phyloP scores from a whole-genome alignment of 2,113 vertebrate species.

The Lonchura striata region DNA sequence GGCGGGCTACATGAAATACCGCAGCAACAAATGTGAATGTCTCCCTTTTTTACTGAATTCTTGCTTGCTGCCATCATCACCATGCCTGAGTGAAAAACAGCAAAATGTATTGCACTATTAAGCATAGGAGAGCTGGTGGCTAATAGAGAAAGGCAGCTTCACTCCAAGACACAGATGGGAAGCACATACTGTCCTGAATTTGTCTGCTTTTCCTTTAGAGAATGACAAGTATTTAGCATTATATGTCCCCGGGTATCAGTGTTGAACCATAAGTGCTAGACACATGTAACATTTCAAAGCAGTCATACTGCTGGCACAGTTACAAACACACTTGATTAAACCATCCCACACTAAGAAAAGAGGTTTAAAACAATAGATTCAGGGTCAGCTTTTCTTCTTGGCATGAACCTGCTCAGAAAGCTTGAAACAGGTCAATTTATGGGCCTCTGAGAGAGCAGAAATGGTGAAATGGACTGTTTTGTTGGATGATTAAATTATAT shows the following conservation, averaged over 20 bases:
- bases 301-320: background rate
- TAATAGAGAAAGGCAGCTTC: background rate
- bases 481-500: background rate
- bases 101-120: background rate
- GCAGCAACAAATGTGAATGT: background rate
- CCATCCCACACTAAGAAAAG: background rate
- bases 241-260: background rate
- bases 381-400: background rate
- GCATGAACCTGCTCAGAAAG: background rate
- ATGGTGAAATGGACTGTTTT: background rate
- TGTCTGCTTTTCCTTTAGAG: conserved; percentile 3
- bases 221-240: conserved; percentile 12
- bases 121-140: background rate
- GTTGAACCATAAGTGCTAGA: background rate
- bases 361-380: background rate
- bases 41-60: background rate
- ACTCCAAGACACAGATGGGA: conserved; percentile 16
- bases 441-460: background rate
- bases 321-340: conserved; percentile 23
- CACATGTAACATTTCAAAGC: conserved; percentile 30
- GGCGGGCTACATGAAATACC: background rate
- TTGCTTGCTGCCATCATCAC: background rate
- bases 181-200: conserved; percentile 24
- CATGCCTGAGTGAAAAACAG: background rate
- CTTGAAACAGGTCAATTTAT: background rate